Evolutionary conservation across 1,140 invertebrate genomes (phyloP), one percentile per base, ranked within the genome.

Genomic region (Drosophila willistoni): DNA sequence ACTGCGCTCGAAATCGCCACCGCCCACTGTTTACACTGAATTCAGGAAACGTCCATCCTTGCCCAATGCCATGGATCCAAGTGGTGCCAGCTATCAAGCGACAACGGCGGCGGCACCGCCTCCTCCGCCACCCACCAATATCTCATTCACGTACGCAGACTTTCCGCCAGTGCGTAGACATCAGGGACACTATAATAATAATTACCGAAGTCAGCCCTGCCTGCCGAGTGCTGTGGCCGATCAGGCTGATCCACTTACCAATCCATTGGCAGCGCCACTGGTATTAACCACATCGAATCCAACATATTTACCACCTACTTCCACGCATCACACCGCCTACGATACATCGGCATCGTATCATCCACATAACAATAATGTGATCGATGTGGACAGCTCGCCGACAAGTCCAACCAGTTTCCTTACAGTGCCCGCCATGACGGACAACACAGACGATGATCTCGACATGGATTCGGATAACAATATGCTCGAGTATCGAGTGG

Each of bases 401-500:
- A 75, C 73, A 3, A 91, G 90, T 54, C 90, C 87, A 9, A 91
- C 79, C 6, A 91, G 87, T 54, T 85, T 81, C 4, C 17, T 79
- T 36, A 85, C 86, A 6, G 66, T 75, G 55, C 77, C 79, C 7
- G 66, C 64, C 7, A 86, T 72, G 47, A 90, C 89, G 7, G 90
- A 91, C 64, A 90, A 89, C 25, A 91, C 90, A 2, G 90, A 91
- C 22, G 91, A 92, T 63, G 90, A 91, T 63, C 74, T 91, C 25
- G 91, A 92, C 7, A 25, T 89, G 54, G 91, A 92, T 7, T 86
- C 83, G 25, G 90, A 91, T 42, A 78, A 79, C 29, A 93, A 92
- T 62, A 70, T 92, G 62, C 80, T 91, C 33, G 94, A 94, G 81
- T 94, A 94, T 78, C 93, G 92, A 22, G 94, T 94, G 4, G 94